Evolutionary conservation across 2,797 vertebrate genomes (phyloP).

Genomic region (Acipenser oxyrinchus): DNA sequence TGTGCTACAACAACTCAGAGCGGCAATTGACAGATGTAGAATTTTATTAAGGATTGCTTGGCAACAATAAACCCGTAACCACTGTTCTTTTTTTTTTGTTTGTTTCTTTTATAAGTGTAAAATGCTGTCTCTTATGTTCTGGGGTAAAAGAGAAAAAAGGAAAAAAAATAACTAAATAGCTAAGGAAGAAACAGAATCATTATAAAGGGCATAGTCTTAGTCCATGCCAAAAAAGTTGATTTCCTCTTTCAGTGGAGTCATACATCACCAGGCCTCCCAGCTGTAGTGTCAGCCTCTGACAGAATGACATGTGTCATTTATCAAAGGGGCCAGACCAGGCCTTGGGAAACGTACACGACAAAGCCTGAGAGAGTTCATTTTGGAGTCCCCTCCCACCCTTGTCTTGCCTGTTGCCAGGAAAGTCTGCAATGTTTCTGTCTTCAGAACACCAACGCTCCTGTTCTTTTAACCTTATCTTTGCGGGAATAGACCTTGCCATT

Average conservation of each 20-base stretch:
- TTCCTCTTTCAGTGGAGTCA: slow-evolving; percentile 92
- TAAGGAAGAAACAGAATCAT: slow-evolving; percentile 84
- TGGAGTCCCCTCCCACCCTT: slow-evolving; percentile 73
- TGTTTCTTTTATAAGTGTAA: slow-evolving; percentile 51
- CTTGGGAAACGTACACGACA: slow-evolving; percentile 93
- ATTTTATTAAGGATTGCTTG: slow-evolving; percentile 64
- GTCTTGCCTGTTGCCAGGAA: slow-evolving; percentile 81
- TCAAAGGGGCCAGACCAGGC: slow-evolving; percentile 97
- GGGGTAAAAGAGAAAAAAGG: slow-evolving; percentile 25
- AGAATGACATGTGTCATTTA: slow-evolving; percentile 99
- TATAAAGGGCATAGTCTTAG: slow-evolving; percentile 84
- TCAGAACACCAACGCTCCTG: slow-evolving; percentile 52
- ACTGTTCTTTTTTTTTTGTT: not conserved
- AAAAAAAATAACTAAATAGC: slow-evolving; percentile 53
- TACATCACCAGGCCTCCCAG: slow-evolving; percentile 97
- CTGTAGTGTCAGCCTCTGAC: slow-evolving; percentile 97
- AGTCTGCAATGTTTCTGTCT: slow-evolving; percentile 87
- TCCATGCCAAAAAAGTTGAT: slow-evolving; percentile 92
- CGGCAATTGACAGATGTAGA: slow-evolving; percentile 76
- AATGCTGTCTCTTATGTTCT: slow-evolving; percentile 70
- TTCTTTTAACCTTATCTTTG: slow-evolving; percentile 22
- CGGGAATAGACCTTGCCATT: slow-evolving; percentile 22
- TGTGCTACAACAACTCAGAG: slow-evolving; percentile 67
- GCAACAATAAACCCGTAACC: not conserved
- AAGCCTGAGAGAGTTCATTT: slow-evolving; percentile 97